Base-by-base conservation (phyloP, 2,888 invertebrate species). In the Dryadula phaetusa region DNA sequence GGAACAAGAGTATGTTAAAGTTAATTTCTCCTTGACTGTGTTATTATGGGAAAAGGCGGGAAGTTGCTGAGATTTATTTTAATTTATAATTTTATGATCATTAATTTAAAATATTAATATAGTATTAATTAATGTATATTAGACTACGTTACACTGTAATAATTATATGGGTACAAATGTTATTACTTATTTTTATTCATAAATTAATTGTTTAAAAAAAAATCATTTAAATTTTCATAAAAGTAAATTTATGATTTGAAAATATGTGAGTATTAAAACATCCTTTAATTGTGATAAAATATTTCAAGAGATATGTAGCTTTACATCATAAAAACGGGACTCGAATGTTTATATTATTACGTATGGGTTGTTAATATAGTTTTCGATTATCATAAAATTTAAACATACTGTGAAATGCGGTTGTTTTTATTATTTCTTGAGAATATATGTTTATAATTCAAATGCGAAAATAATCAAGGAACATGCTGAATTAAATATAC, bases 311-410 rank as follows among this genome's bases (percentile, higher is more conserved):
- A 22, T 10, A 47, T 52, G 8, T 28, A 16, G 8, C 16, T 28
- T 40, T 40, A 56, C 25, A 16, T 40, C 32, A 52, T 16, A 32
- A 52, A 32, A 52, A 32, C 32, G 8, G 8, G 16, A 52, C 52
- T 16, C 20, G 22, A 14, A 54, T 37, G 16, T 32, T 53, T 53
- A 34, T 16, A 8, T 8, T 16, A 16, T 58, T 25, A 58, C 40
- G 5, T 28, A 44, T 42, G 18, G 44, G 25, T 8, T 44, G 18
- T 28, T 60, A 44, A 44, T 44, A 60, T 60, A 42, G 8, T 42
- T 60, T 60, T 60, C 60, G 28, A 60, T 42, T 44, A 60, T 60
- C 60, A 60, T 60, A 60, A 60, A 60, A 60, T 44, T 60, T 44
- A 60, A 44, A 60, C 18, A 4, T 6, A 16, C 16, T 22, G 40